phyloP scores from a whole-genome alignment of 2,888 invertebrate genomes.

The Xestia c-nigrum region DNA sequence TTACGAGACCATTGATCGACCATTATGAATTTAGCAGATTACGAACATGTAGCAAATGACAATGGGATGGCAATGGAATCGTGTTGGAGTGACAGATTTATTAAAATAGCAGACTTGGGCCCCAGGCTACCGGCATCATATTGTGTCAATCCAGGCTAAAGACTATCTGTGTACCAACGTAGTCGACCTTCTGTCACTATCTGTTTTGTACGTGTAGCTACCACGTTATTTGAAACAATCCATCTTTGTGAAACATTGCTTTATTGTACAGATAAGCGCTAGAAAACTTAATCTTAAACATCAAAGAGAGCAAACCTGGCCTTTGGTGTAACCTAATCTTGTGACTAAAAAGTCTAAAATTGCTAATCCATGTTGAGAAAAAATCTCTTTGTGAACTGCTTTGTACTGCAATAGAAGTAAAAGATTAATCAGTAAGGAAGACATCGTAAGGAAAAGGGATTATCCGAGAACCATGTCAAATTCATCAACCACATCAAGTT shows the following conservation, averaged over 20 bases:
- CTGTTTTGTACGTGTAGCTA: slow-evolving; percentile 22
- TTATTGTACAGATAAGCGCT: background rate
- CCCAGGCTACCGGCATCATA: too few relatives aligned
- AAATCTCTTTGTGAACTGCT: background rate
- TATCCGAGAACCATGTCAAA: background rate
- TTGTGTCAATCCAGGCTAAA: too few relatives aligned
- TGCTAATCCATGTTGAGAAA: background rate
- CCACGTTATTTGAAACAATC: slow-evolving; percentile 41
- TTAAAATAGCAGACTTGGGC: too few relatives aligned
- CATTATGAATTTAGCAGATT: too few relatives aligned
- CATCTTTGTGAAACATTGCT: slow-evolving; percentile 32
- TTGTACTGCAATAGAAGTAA: background rate
- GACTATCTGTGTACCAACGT: too few relatives aligned
- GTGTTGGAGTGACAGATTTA: too few relatives aligned
- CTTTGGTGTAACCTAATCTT: background rate
- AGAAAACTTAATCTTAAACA: slow-evolving; percentile 5
- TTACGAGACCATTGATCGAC: too few relatives aligned
- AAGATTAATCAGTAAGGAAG: background rate
- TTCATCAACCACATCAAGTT: background rate
- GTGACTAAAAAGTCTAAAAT: background rate
- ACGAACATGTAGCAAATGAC: too few relatives aligned
- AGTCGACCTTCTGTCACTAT: background rate
- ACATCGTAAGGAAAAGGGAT: too few relatives aligned
- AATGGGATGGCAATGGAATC: too few relatives aligned
- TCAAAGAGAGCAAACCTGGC: background rate